Evolutionary conservation across 1,140 invertebrate species (phyloP), one percentile per base, ranked within the genome.

Genomic region (Catajapyx aquilonaris): DNA sequence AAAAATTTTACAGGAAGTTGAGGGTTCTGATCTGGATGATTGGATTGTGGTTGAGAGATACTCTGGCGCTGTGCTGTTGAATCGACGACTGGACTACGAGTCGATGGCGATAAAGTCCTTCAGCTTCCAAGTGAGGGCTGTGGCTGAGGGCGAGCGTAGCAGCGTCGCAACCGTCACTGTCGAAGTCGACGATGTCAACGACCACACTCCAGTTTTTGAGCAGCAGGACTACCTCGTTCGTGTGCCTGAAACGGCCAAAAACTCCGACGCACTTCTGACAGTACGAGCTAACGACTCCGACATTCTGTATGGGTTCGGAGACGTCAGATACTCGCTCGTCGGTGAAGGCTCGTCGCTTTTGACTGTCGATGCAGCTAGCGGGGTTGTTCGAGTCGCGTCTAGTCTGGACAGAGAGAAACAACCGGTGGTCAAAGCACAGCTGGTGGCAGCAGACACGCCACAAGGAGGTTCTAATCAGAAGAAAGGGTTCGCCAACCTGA

Each of bases 41-140:
- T 0, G 46, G 53, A 40, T 56, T 1, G 52, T 50, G 21, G 46
- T 50, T 13, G 47, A 47, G 13, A 37, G 46, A 9, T 35, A 57
- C 40, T 56, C 59, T 7, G 53, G 59, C 44, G 60, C 53, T 11
- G 60, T 84, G 0, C 68, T 76, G 5, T 47, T 81, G 1, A 78
- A 68, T 23, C 71, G 68, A 42, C 61, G 72, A 20, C 47, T 83
- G 4, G 79, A 84, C 54, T 85, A 78, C 47, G 80, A 85, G 52
- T 57, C 60, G 2, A 48, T 80, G 1, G 53, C 57, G 1, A 60
- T 64, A 32, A 73, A 76, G 60, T 56, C 48, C 28, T 63, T 81
- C 21, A 68, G 63, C 10, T 68, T 84, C 30, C 69, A 72, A 46
- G 75, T 81, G 1, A 64, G 71, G 46, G 78, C 78, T 1, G 63